These are phyloP conservation scores for Rhinolophus ferrumequinum DNA, from an alignment of 2,113 vertebrate genomes.

Conservation along the genomic window DNA sequence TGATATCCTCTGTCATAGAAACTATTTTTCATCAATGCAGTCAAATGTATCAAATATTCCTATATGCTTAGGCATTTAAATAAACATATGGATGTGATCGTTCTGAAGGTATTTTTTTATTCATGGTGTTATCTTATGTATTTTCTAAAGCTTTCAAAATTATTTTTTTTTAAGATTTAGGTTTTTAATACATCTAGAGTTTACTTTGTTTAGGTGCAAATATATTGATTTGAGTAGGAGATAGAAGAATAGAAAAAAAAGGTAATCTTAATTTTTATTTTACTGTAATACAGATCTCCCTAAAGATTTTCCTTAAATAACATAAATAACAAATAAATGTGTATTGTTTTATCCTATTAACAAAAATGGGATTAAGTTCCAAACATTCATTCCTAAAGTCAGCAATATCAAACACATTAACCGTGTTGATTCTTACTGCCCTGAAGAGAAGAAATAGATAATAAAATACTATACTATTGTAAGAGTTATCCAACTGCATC, in stretches of 20 bases:
- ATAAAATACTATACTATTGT: neutral
- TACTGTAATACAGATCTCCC: neutral
- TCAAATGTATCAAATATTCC: neutral
- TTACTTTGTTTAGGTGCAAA: neutral
- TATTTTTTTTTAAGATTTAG: neutral
- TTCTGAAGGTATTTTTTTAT: neutral
- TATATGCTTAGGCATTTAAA: neutral
- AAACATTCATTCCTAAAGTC: conserved; percentile 21
- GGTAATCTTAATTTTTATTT: neutral
- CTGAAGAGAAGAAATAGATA: neutral
- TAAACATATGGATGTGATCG: neutral
- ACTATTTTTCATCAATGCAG: neutral
- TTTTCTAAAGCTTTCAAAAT: neutral
- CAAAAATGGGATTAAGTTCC: neutral
- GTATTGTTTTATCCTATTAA: neutral
- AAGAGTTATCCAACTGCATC: neutral
- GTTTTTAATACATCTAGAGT: neutral
- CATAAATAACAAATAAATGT: neutral
- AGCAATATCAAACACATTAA: neutral
- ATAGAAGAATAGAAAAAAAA: neutral
- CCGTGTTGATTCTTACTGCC: neutral
- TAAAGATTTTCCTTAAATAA: conserved; percentile 11
- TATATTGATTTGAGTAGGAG: neutral
- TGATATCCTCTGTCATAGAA: neutral
- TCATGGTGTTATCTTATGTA: neutral